A percentile compares a stretch with the other conserved stretches of the same genome.
Evolutionary conservation across 2,888 invertebrate genomes (phyloP).

Genomic region (Plusia festucae): DNA sequence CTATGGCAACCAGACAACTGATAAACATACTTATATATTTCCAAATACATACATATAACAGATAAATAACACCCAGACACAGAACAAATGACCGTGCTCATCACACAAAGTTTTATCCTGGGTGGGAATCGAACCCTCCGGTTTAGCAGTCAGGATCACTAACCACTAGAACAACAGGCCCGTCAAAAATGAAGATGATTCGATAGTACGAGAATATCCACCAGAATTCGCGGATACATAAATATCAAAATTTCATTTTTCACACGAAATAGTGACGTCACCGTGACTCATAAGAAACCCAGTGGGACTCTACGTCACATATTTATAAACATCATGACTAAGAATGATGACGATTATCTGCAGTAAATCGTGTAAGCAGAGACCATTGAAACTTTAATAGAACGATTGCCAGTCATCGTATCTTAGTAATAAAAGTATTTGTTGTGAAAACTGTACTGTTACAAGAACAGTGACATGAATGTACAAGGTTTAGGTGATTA

Average conservation of each 20-base stretch:
- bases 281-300: background rate
- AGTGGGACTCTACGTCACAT: background rate
- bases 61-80: no score
- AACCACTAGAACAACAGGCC: no score
- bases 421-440: background rate
- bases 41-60: no score
- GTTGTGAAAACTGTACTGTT: background rate
- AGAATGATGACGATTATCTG: background rate
- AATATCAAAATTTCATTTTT: background rate
- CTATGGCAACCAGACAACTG: no score
- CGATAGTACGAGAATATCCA: background rate
- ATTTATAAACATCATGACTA: background rate
- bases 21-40: no score
- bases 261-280: background rate
- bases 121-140: no score
- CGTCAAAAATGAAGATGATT: no score
- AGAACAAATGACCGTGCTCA: no score
- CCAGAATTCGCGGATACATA: background rate
- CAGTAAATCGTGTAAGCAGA: background rate
- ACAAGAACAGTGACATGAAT: no score
- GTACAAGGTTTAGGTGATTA: no score
- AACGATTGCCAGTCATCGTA: conserved; percentile 1
- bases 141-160: no score
- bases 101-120: no score
- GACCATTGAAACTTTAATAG: background rate